Evolutionary conservation across 2,888 invertebrate genomes (phyloP), one percentile per base, ranked within the genome.

Genomic region (Eupithecia exiguata): DNA sequence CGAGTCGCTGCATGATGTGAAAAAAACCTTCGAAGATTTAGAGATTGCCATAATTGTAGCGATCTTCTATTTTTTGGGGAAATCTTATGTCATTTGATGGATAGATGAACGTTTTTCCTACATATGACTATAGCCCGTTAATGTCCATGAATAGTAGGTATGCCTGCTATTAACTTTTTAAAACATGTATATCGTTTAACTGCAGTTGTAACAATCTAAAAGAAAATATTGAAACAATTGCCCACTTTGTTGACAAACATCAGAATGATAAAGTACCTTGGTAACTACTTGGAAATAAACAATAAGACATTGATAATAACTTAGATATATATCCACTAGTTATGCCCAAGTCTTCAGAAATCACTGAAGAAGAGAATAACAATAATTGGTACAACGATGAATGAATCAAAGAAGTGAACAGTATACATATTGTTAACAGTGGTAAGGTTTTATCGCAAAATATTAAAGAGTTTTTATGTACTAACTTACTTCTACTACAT

Each of bases 211-310:
- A 49, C n/a, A 21, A 53, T 53, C 53, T 53, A 53, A 53, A n/a
- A 21, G 53, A 21, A 53, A 53, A 63, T 36, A 63, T 36, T 36
- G 16, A 63, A 63, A 63, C 63, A 63, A 63, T n/a, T 63, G 36
- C 36, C 36, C 63, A n/a, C 62, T 63, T 63, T 63, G 36, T 63
- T 63, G 63, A 38, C 63, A 63, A 63, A 63, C 36, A 63, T 36
- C 21, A 53, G 12, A 53, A 53, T 21, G 53, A 53, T 53, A 53
- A 49, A 10, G 21, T 53, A 53, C 18, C 46, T 0, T 30, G 30
- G 30, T 40, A 40, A 40, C 40, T 14, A 46, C 10, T 53, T 53
- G 53, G 49, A 53, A 21, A 21, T 53, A 53, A 53, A 53, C 10
- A 53, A 21, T 21, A 21, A 53, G 21, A 53, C n/a, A 21, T 12